Percentiles rank a stretch among this genome's conserved stretches.
Evolutionary conservation across 1,140 invertebrate genomes (phyloP).

Genomic region (Lucilia sericata): DNA sequence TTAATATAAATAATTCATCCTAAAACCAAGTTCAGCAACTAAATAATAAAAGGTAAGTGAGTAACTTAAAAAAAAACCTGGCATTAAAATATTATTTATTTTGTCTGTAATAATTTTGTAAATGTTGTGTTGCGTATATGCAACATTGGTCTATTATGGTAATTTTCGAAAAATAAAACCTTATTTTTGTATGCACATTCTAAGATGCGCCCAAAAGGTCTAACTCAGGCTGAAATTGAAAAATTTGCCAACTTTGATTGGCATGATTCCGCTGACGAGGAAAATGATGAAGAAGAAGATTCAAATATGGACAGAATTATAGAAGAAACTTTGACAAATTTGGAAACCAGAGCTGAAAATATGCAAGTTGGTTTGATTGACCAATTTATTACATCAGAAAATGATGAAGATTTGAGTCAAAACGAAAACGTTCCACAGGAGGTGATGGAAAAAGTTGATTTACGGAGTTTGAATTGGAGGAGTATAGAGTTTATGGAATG

Average conservation of each 20-base stretch:
- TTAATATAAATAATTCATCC: too few species aligned
- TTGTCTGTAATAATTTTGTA: too few species aligned
- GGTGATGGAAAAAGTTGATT: conserved; percentile 50
- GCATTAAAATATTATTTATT: too few species aligned
- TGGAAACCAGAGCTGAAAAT: conserved; percentile 42
- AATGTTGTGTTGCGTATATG: too few species aligned
- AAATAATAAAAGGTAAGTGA: too few species aligned
- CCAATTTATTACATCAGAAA: conserved; percentile 38
- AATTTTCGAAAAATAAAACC: conserved; percentile 46
- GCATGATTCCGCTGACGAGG: conserved; percentile 43
- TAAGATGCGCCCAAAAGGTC: conserved; percentile 48
- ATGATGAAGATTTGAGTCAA: conserved; percentile 42
- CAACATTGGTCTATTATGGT: conserved; percentile 48
- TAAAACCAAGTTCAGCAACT: too few species aligned
- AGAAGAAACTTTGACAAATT: conserved; percentile 40
- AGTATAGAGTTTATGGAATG: conserved; percentile 41
- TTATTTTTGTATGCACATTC: conserved; percentile 47
- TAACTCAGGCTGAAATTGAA: too few species aligned
- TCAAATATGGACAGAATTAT: conserved; percentile 35
- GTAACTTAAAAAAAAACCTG: too few species aligned
- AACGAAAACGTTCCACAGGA: conserved; percentile 47
- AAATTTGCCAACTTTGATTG: too few species aligned
- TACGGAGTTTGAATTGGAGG: conserved; percentile 44
- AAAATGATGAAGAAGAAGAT: too few species aligned
- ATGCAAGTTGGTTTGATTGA: conserved; percentile 42